Base-by-base conservation (phyloP, 1,140 invertebrate genomes). In the Stenopsyche tienmushanensis region DNA sequence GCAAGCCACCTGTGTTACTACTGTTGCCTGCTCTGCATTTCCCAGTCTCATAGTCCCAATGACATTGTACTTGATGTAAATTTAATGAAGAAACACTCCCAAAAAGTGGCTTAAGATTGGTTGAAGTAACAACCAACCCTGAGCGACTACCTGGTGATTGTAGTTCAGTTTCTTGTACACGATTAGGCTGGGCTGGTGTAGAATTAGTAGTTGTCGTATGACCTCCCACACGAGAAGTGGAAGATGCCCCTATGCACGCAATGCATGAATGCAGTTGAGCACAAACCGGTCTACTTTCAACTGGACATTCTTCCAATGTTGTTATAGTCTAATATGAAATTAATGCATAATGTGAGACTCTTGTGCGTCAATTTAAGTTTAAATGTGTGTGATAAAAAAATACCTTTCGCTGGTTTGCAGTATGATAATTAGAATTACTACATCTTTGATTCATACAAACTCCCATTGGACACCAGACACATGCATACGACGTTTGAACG, bases 211-310 rank as follows among this genome's bases (percentile, higher is more conserved):
- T 79, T 55, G 73, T 76, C 39, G 74, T 76, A 1, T 76, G 74
- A 69, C 50, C 50, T 17, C 24, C 17, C 41, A 76, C 74, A 47
- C 77, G 75, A 8, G 45, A 80, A 75, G 2, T 80, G 76, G 74
- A 88, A 82, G 10, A 81, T 82, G 52, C 69, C 10, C 69, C 65
- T 8, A 83, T 81, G 75, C 94, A 97, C 1, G 92, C 88, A 5
- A 88, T 86, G 74, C 93, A 97, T 25, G 91, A 93, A 75, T 94
- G 91, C 57, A 93, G 77, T 57, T 88, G 85, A 62, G 82, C 82
- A 72, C 92, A 94, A 18, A 87, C 82, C 13, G 85, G 77, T 17
- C 82, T 83, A 0, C 82, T 81, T 42, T 85, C 82, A 9, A 77
- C 71, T 1, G 86, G 85, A 74, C 92, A 94, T 53, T 88, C 83